Percentiles rank a stretch among this genome's conserved stretches.
These are phyloP conservation scores for Encarsia formosa DNA, from an alignment of 2,888 invertebrate genomes.

Conservation along the genomic window DNA sequence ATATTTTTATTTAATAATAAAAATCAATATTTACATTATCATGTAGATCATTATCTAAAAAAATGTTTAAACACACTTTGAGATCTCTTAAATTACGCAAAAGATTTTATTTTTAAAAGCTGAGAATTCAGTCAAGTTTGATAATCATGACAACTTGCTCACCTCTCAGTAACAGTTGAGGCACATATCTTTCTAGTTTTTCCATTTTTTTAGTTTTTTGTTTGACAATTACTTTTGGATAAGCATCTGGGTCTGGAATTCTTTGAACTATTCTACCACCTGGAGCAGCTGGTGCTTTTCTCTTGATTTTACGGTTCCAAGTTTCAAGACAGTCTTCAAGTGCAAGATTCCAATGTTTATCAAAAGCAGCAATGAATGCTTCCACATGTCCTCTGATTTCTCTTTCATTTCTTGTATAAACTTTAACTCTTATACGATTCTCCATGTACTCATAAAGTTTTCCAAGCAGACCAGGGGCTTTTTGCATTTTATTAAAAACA, in stretches of 20 bases:
- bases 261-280: no score
- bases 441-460: conserved; percentile 63
- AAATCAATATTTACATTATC: no score
- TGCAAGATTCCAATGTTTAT: conserved; percentile 91
- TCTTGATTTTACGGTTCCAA: conserved; percentile 65
- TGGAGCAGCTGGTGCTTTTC: conserved; percentile 62
- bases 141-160: conserved; percentile 68
- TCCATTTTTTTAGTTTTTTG: conserved; percentile 61
- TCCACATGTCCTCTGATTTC: conserved; percentile 73
- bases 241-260: conserved; percentile 38
- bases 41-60: no score
- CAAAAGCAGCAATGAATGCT: conserved; percentile 80
- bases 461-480: conserved; percentile 60
- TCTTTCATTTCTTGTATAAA: conserved; percentile 68
- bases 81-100: no score
- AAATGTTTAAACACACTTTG: no score
- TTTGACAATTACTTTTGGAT: conserved; percentile 51
- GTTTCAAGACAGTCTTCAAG: conserved; percentile 78
- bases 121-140: conserved; percentile 41
- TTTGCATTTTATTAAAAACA: conserved; percentile 56
- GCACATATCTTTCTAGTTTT: conserved; percentile 64
- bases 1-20: no score
- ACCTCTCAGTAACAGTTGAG: conserved; percentile 70
- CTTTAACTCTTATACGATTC: conserved; percentile 60
- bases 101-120: no score